Conservation (phyloP, 2,113 vertebrate species). For the Ciconia maguari region DNA sequence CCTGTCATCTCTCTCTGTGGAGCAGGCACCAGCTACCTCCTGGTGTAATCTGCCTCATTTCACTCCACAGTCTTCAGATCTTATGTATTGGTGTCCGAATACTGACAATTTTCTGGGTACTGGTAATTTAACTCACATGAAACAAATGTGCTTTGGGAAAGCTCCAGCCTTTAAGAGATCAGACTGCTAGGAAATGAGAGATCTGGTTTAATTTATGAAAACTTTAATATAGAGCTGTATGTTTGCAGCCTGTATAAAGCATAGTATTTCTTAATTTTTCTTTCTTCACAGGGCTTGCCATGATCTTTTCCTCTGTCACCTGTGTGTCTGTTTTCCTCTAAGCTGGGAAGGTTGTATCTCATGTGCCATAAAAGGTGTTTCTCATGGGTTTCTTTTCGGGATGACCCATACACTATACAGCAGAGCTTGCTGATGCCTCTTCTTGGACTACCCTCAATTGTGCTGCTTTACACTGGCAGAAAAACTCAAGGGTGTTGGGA, state of each 20-base stretch:
- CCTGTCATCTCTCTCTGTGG: neutral
- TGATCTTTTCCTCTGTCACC: neutral
- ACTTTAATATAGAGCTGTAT: neutral
- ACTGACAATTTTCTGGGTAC: neutral
- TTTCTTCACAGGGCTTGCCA: neutral
- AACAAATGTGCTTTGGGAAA: neutral
- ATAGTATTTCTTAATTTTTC: neutral
- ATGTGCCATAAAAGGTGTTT: neutral
- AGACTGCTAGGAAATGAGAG: neutral
- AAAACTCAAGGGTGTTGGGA: neutral
- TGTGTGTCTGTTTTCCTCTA: neutral
- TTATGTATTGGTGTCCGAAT: neutral
- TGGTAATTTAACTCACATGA: neutral
- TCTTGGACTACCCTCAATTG: neutral
- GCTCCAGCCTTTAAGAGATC: neutral
- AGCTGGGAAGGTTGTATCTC: neutral
- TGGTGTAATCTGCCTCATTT: neutral
- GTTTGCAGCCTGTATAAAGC: neutral
- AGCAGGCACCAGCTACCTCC: neutral
- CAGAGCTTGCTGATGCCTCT: neutral
- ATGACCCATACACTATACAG: neutral
- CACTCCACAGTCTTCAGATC: neutral
- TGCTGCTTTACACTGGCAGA: neutral
- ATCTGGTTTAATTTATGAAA: neutral
- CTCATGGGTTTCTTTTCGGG: neutral